Conservation (phyloP, 2,888 invertebrate species). For the Amiota mariae region DNA sequence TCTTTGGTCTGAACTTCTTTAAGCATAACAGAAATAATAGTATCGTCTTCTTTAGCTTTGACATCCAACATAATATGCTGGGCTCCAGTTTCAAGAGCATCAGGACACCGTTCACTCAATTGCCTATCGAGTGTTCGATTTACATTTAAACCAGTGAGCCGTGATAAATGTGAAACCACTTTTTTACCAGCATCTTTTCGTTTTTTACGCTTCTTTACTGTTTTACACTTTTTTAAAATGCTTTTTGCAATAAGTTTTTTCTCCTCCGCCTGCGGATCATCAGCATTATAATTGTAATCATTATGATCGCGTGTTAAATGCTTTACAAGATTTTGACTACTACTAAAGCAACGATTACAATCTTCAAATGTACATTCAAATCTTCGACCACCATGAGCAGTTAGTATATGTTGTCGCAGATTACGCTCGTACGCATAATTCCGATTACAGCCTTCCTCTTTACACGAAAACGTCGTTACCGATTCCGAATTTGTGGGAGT, state of each 20-base stretch:
- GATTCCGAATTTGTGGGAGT: background rate
- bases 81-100: constrained; percentile 47
- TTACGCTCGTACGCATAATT: constrained; percentile 76
- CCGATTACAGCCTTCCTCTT: constrained; percentile 70
- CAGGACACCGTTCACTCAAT: constrained; percentile 52
- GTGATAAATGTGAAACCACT: constrained; percentile 58
- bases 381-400: constrained; percentile 75
- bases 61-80: background rate
- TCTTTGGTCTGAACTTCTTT: background rate
- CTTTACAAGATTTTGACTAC: constrained; percentile 61
- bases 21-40: background rate
- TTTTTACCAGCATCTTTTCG: constrained; percentile 67
- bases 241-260: constrained; percentile 9
- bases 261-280: constrained; percentile 7
- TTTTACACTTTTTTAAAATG: background rate
- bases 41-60: background rate
- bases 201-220: constrained; percentile 48
- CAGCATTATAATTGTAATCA: background rate
- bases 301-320: constrained; percentile 58
- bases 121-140: constrained; percentile 58
- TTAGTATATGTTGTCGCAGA: constrained; percentile 76
- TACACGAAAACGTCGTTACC: constrained; percentile 61
- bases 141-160: constrained; percentile 60
- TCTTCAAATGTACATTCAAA: constrained; percentile 73
- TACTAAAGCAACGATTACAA: constrained; percentile 63